Conservation (phyloP, 2,888 invertebrate species). For the Cheilosia vulpina region DNA sequence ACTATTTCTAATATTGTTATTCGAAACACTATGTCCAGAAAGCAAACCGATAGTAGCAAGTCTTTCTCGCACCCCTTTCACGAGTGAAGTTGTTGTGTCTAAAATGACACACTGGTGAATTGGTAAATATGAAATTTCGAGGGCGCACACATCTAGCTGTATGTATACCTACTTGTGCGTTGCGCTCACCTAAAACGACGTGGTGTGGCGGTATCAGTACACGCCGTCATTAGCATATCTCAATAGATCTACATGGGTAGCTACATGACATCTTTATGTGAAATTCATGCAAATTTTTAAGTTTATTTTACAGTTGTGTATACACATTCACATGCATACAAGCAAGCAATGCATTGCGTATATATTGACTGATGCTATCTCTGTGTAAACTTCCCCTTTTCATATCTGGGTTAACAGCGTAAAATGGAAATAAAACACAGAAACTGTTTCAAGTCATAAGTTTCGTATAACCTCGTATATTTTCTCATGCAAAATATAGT, state of each 20-base stretch:
- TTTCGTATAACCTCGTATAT: not conserved
- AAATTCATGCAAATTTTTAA: constrained; percentile 81
- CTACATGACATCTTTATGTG: constrained; percentile 82
- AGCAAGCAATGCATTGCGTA: constrained; percentile 51
- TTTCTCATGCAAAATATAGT: not conserved
- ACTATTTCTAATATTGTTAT: too few species aligned
- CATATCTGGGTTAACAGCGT: constrained; percentile 62
- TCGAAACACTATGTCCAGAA: too few species aligned
- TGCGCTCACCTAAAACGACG: constrained; percentile 16
- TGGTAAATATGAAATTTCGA: constrained; percentile 34
- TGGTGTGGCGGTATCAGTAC: constrained; percentile 27
- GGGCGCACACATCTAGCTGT: constrained; percentile 21
- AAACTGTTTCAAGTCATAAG: not conserved
- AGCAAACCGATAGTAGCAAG: too few species aligned
- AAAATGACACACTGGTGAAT: constrained; percentile 25
- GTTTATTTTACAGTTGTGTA: constrained; percentile 72
- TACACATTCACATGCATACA: constrained; percentile 18
- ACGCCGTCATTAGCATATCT: constrained; percentile 73
- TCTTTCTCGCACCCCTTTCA: not conserved
- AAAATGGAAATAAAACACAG: constrained; percentile 7
- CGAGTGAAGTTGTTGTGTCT: not conserved
- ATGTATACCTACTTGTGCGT: not conserved
- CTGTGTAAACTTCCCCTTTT: constrained; percentile 57
- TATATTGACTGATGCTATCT: constrained; percentile 71
- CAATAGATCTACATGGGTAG: constrained; percentile 76